Evolutionary conservation across 2,113 vertebrate species (phyloP).

Genomic region (Cinclus cinclus): DNA sequence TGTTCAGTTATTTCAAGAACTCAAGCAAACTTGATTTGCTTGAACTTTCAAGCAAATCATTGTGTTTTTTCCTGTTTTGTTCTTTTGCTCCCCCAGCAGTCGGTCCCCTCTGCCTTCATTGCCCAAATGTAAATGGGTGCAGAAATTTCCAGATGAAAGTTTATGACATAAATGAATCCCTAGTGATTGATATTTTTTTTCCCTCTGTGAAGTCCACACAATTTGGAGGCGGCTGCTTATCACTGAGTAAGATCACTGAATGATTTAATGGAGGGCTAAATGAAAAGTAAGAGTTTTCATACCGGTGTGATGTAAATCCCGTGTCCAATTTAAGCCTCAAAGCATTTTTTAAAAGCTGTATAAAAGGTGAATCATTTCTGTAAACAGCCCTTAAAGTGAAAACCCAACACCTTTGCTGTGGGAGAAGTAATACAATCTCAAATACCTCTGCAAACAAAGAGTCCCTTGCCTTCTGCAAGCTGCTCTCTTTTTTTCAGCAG

Average conservation of each 20-base stretch:
- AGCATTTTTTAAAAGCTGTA: slow-evolving; percentile 61
- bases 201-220: background rate
- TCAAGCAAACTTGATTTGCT: no score
- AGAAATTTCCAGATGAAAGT: background rate
- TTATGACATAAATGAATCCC: background rate
- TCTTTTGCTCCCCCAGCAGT: background rate
- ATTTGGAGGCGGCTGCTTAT: background rate
- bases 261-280: slow-evolving; percentile 1
- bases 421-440: slow-evolving; percentile 19
- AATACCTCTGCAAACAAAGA: slow-evolving; percentile 66
- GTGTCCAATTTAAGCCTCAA: slow-evolving; percentile 44
- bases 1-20: background rate
- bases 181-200: background rate
- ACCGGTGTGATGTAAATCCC: background rate
- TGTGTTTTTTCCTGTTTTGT: background rate
- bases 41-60: background rate
- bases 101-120: background rate
- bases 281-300: slow-evolving; percentile 43
- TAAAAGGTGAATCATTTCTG: slow-evolving; percentile 64
- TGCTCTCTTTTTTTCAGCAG: slow-evolving; percentile 7
- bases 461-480: background rate
- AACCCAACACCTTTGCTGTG: slow-evolving; percentile 58
- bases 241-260: background rate
- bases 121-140: background rate
- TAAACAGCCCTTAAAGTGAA: slow-evolving; percentile 49